These are phyloP conservation scores for Nannoperca australis DNA, from an alignment of 2,797 vertebrate genomes.

Conservation along the genomic window DNA sequence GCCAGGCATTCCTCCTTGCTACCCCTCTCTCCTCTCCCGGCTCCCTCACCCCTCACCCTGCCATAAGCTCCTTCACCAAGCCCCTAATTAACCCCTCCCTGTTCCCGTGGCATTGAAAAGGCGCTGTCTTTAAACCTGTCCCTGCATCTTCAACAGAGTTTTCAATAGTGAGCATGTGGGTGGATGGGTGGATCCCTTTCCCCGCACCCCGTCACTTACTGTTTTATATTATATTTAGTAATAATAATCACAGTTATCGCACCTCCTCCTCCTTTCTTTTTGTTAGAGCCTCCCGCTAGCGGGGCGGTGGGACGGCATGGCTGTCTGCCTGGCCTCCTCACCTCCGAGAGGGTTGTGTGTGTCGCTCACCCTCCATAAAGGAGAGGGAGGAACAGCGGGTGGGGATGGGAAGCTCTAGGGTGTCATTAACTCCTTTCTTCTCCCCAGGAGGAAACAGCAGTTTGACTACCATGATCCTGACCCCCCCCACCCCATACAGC, in stretches of 20 bases:
- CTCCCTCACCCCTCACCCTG: conserved; percentile 68
- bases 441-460: conserved; percentile 80
- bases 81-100: conserved; percentile 83
- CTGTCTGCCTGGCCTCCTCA: conserved; percentile 80
- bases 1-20: conserved; percentile 55
- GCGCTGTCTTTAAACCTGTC: conserved; percentile 83
- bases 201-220: conserved; percentile 70
- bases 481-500: conserved; percentile 36
- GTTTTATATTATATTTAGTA: conserved; percentile 87
- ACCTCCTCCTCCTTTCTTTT: conserved; percentile 78
- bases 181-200: conserved; percentile 80
- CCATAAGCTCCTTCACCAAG: conserved; percentile 81
- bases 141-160: conserved; percentile 72
- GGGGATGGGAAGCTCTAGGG: conserved; percentile 80
- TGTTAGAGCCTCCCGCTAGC: conserved; percentile 72
- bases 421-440: conserved; percentile 87
- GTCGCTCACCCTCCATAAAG: conserved; percentile 83
- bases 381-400: conserved; percentile 80
- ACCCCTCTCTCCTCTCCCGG: conserved; percentile 46
- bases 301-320: conserved; percentile 75
- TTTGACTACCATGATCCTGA: conserved; percentile 82
- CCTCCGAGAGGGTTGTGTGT: conserved; percentile 74
- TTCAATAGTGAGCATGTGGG: conserved; percentile 77
- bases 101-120: conserved; percentile 81
- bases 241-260: conserved; percentile 87